Base-by-base conservation (phyloP, 2,113 vertebrate genomes). In the Coptodon bakossiorum region DNA sequence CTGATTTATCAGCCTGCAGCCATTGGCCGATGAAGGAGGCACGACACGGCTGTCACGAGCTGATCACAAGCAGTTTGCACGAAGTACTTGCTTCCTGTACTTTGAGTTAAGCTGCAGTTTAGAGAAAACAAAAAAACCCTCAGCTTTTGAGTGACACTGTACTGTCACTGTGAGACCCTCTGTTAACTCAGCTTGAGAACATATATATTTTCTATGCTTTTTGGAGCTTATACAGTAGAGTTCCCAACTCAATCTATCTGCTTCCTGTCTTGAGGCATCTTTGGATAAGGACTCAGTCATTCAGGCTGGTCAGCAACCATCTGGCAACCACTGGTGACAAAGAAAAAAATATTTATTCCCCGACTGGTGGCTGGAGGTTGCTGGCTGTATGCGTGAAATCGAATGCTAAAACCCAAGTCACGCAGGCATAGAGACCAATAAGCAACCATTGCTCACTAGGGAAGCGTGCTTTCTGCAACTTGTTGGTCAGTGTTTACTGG, bases 1-100 rank as follows among this genome's bases (percentile, higher is more conserved):
- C 86, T 36, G 86, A 90, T 90, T 90, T 54, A 86, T 90, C 79
- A 9, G 54, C 82, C 80, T 22, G 31, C 36, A 27, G 36, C 43
- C 2, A 85, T 4, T 4, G 38, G 52, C 52, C 8, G 78, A 78
- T n/a, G 40, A 48, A 80, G 56, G 86, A 11, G 29, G 66, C 24
- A 31, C 14, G 76, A 89, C 80, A 52, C 6, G 29, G 71, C 9
- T 81, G 56, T 80, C 48, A 4, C 27, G 34, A 83, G 71, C 31
- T 1, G 36, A 36, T 48, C 43, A 8, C 63, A 7, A 19, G 73
- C 40, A 3, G 34, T 56, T 40, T 81, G 80, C 40, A 68, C 22
- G 31, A 90, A 81, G 40, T 63, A 19, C 3, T 52, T 36, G 16
- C 7, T 59, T 83, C 54, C 43, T 40, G 66, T 14, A 10, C 52